phyloP scores from a whole-genome alignment of 2,888 invertebrate species.

The Heliconius ismenius region DNA sequence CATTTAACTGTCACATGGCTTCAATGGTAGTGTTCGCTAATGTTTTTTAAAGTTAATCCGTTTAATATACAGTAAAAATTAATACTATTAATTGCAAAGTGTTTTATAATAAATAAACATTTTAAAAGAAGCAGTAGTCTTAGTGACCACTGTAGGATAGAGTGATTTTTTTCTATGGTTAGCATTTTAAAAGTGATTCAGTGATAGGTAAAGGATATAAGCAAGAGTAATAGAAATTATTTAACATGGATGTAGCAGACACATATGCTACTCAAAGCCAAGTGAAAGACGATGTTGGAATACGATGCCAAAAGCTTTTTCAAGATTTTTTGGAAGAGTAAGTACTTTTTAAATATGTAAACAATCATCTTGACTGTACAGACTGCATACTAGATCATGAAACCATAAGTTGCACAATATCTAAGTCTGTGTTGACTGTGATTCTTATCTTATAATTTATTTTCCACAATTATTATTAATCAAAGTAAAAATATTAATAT shows the following conservation, averaged over 20 bases:
- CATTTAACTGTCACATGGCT: conserved; percentile 35
- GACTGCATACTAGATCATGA: background rate
- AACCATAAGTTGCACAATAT: background rate
- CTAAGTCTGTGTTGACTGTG: background rate
- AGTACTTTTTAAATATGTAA: conserved; percentile 59
- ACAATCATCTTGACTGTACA: background rate
- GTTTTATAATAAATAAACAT: background rate
- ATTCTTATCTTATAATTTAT: too few relatives aligned
- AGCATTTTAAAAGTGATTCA: background rate
- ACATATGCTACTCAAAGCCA: conserved; percentile 87
- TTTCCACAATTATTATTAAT: too few relatives aligned
- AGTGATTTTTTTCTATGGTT: background rate
- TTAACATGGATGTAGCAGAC: conserved; percentile 91
- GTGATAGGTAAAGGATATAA: background rate
- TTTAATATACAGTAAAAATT: background rate
- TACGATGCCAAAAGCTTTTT: conserved; percentile 96
- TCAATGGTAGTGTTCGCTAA: background rate
- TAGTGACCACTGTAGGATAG: background rate
- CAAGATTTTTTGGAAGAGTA: conserved; percentile 98
- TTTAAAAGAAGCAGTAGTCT: too few relatives aligned
- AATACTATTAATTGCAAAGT: background rate
- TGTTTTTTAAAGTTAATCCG: background rate
- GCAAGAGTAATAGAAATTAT: conserved; percentile 1
- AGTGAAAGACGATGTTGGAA: conserved; percentile 95
- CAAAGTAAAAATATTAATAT: too few relatives aligned